These are phyloP conservation scores for Trididemnum clinides DNA, from an alignment of 23 tunicate genomes.

Conservation along the genomic window DNA sequence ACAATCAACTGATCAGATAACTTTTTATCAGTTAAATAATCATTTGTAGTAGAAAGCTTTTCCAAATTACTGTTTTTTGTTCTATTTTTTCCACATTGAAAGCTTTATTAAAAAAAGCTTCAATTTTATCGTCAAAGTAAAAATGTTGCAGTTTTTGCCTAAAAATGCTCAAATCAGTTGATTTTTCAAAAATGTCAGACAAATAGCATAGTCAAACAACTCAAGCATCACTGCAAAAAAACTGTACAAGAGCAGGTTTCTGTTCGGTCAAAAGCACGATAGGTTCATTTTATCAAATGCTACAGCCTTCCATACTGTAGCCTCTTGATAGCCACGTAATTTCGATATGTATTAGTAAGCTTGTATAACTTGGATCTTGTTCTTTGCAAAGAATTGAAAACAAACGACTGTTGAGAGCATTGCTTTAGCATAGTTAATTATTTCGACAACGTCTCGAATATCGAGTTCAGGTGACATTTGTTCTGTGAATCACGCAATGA, in stretches of 20 bases:
- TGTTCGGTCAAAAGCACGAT: neutral
- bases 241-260: neutral
- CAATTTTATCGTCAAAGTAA: neutral
- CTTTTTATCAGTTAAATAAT: neutral
- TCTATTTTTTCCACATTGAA: neutral
- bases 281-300: neutral
- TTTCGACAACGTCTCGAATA: too few species aligned
- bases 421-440: too few species aligned
- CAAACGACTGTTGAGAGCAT: slow-evolving; percentile 36
- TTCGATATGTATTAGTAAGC: too few species aligned
- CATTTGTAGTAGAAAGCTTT: neutral
- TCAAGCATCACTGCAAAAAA: slow-evolving; percentile 8
- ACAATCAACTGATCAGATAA: neutral
- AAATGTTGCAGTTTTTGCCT: neutral
- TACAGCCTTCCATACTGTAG: neutral
- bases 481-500: slow-evolving; percentile 31
- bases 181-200: neutral
- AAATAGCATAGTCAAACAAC: neutral
- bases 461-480: neutral
- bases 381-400: slow-evolving; percentile 24
- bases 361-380: too few species aligned
- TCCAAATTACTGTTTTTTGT: neutral
- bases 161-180: neutral
- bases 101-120: neutral
- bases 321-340: slow-evolving; percentile 22